Conservation (phyloP, 2,113 vertebrate genomes). For the Edolisoma coerulescens region DNA sequence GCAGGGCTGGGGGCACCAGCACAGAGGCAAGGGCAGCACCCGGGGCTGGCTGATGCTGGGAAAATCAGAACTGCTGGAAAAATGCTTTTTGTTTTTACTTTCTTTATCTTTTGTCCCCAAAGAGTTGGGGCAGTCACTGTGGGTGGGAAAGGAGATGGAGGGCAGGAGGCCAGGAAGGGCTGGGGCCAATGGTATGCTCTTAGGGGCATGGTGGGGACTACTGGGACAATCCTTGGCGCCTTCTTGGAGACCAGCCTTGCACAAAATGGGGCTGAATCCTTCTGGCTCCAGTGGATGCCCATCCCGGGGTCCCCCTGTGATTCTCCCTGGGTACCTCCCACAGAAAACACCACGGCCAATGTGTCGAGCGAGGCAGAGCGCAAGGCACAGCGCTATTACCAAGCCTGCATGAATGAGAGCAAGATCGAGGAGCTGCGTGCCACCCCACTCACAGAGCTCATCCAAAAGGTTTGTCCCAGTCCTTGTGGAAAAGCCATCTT, state of each 20-base stretch:
- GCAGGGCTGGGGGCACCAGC: background rate
- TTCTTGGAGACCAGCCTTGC: background rate
- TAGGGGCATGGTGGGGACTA: fast-evolving
- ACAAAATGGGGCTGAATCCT: background rate
- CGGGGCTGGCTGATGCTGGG: background rate
- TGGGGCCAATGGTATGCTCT: background rate
- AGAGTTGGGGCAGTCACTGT: background rate
- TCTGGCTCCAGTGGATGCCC: background rate
- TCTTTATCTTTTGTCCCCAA: background rate
- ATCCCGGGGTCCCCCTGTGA: background rate
- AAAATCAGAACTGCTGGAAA: background rate
- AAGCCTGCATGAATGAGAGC: slow-evolving; percentile 92
- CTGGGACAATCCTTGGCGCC: fast-evolving
- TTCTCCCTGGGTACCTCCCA: background rate
- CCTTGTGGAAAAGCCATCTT: background rate
- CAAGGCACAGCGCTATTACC: slow-evolving; percentile 91
- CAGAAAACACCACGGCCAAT: slow-evolving; percentile 86
- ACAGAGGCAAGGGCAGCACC: background rate
- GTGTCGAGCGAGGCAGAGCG: slow-evolving; percentile 82
- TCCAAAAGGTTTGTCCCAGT: slow-evolving; percentile 78
- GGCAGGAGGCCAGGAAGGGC: background rate
- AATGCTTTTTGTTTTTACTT: background rate
- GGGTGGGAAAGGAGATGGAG: background rate
- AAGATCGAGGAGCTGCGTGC: slow-evolving; percentile 88
- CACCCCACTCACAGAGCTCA: slow-evolving; percentile 83